Conservation (phyloP, 1,140 invertebrate genomes). For the Colletes latitarsis region DNA sequence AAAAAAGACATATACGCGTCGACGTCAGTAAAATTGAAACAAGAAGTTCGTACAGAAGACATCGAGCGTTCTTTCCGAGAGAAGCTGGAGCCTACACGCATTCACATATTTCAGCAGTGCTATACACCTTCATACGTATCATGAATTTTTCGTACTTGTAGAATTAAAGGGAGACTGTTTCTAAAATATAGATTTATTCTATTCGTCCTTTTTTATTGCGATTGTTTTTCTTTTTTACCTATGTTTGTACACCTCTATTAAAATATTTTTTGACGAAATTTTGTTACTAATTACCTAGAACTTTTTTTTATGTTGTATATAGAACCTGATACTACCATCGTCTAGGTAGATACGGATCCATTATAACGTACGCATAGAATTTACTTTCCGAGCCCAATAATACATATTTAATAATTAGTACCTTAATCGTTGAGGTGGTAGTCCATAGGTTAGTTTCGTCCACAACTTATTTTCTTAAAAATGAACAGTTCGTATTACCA, state of each 20-base stretch:
- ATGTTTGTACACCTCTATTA: slow-evolving; percentile 16
- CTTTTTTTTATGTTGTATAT: too few relatives aligned
- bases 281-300: neutral
- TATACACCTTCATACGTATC: slow-evolving; percentile 26
- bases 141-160: slow-evolving; percentile 52
- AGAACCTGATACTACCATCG: too few relatives aligned
- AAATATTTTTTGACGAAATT: slow-evolving; percentile 36
- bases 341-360: too few relatives aligned
- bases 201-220: slow-evolving; percentile 13
- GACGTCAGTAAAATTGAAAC: neutral
- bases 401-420: too few relatives aligned
- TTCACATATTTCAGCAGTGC: neutral
- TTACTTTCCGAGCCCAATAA: too few relatives aligned
- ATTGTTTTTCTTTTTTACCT: slow-evolving; percentile 3
- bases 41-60: neutral
- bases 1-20: neutral
- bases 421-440: too few relatives aligned
- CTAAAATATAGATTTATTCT: neutral
- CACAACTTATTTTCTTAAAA: too few relatives aligned
- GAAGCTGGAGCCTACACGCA: neutral
- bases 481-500: too few relatives aligned
- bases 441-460: too few relatives aligned
- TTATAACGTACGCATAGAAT: too few relatives aligned
- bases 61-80: neutral
- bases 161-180: slow-evolving; percentile 55